Base-by-base conservation (phyloP, 2,888 invertebrate genomes). In the Limnephilus auricula region DNA sequence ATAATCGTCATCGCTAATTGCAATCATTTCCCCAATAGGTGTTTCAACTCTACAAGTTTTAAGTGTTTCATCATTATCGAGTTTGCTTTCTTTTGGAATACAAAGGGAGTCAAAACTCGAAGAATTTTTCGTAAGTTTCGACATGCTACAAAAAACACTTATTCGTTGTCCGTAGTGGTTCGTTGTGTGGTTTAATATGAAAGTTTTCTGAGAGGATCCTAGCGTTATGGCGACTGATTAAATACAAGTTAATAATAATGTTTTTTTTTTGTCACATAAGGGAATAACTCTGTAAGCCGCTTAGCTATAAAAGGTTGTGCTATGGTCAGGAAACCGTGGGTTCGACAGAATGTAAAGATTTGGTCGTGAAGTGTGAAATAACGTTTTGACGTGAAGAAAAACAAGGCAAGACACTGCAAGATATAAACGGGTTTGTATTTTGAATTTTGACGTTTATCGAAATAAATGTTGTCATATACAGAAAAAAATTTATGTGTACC, bases 1-100 rank as follows among this genome's bases (percentile, higher is more conserved):
- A 92, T 93, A 94, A 25, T 94, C 93, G 9, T 95, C 94, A 93
- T 95, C 95, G 10, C 95, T 95, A n/a, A 94, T 94, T 31, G 94
- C 94, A 31, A 94, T 93, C 79, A 94, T 90, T 91, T 94, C 94
- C 34, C 95, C 96, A 6, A 95, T 90, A 9, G 95, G 95, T 30
- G 94, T 94, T 90, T 95, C 93, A 93, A 94, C 83, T 65, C 34
- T 25, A 18, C 84, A 83, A 31, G 89, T 79, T 50, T 90, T 92
- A 15, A 92, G 25, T 32, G 83, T 31, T 32, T 89, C 84, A 32
- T 92, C 80, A 31, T 37, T 31, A 30, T 34, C 45, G 0, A 50
- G 15, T n/a, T 83, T 65, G 25, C 30, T 80, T 25, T 83, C 40
- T 37, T 83, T 90, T 30, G 90, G 65, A 83, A 90, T 65, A 65